Base-by-base conservation (phyloP, 2,113 vertebrate species). In the Coturnix japonica region DNA sequence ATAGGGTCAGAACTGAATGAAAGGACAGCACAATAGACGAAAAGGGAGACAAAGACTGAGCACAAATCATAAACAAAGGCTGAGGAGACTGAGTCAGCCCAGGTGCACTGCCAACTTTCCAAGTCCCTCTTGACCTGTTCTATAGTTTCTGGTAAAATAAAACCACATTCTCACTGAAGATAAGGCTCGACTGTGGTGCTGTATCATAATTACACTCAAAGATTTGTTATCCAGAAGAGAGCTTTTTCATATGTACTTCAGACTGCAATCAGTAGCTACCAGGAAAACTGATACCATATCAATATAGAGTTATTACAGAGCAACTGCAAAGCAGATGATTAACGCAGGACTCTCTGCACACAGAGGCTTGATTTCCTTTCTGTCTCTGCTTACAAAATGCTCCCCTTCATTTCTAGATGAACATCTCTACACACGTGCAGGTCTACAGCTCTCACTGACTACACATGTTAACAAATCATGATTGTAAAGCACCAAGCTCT, bases 281-380 rank as follows among this genome's bases (percentile, higher is more conserved):
- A 89, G 41, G 31, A 79, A 59, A 77, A 31, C 31, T 31, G 63
- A 39, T n/a, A 21, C 4, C 11, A 4, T 6, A 31, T 16, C 75
- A 69, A 53, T 2, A 33, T 5, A 75, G 25, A 67, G 39, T 22
- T 18, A n/a, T 44, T 47, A 64, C 35, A 60, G 54, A 51, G 1
- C 47, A 51, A 4, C 65, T 43, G 51, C 39, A 66, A 23, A 12
- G 11, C 16, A 49, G 10, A 30, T 49, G 41, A 18, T 4, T 44
- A 1, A 19, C 67, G 25, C 0, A 0, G 61, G 17, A 43, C 16
- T 22, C 41, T 43, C 26, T 4, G 9, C 43, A 30, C 47, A 39
- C 71, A 60, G 69, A 25, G 11, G 19, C 20, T 11, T 13, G 9
- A 63, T 51, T 30, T 47, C 31, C 8, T 16, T 10, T 23, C 14